Evolutionary conservation across 2,888 invertebrate species (phyloP).

Genomic region (Orthosia gracilis): DNA sequence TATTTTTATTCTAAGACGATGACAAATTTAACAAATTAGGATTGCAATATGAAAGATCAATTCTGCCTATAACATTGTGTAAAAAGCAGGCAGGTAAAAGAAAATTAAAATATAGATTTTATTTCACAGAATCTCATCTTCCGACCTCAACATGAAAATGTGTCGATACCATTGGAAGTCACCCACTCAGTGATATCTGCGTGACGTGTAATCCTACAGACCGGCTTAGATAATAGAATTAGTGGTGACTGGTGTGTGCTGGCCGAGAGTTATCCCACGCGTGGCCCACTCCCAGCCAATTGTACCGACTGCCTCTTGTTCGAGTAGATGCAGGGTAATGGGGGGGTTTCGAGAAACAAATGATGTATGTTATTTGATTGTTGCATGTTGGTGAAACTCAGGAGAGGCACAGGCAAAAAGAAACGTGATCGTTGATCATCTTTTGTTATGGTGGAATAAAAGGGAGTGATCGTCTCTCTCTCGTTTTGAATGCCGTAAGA

Average conservation of each 20-base stretch:
- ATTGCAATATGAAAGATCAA: not conserved
- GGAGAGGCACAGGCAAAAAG: not conserved
- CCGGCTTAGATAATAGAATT: conserved; percentile 68
- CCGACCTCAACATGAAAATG: not conserved
- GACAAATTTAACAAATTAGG: not conserved
- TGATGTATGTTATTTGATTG: conserved; percentile 18
- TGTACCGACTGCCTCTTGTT: conserved; percentile 36
- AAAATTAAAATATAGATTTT: not conserved
- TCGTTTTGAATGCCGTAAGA: not conserved
- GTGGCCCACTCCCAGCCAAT: conserved; percentile 55
- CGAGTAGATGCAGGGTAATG: conserved; percentile 35
- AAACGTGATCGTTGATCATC: not conserved
- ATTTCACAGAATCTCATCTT: not conserved
- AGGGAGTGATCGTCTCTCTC: not conserved
- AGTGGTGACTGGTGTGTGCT: conserved; percentile 56
- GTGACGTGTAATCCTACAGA: conserved; percentile 65
- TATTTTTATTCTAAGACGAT: no score
- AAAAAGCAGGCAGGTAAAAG: not conserved
- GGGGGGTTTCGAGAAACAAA: conserved; percentile 30
- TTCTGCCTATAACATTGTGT: no score
- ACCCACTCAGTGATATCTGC: conserved; percentile 44
- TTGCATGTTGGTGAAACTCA: not conserved
- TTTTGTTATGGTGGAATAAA: not conserved
- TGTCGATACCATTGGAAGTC: conserved; percentile 47
- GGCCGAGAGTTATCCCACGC: conserved; percentile 67